These are phyloP conservation scores for Meiosimyza platycephala DNA, from an alignment of 2,888 invertebrate species.

Conservation along the genomic window DNA sequence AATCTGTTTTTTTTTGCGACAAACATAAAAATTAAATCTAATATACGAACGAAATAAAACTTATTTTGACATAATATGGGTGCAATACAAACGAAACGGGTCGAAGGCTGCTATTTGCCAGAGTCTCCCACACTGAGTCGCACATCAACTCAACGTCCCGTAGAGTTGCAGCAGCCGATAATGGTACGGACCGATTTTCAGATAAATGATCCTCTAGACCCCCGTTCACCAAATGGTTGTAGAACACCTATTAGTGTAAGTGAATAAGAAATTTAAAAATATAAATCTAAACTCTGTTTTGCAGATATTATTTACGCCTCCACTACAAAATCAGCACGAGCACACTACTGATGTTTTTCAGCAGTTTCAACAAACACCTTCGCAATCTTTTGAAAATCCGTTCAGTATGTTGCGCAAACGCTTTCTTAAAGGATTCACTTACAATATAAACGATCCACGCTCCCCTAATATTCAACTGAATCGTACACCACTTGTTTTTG, in stretches of 20 bases:
- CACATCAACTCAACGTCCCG: background rate
- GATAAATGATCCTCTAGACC: slow-evolving; percentile 49
- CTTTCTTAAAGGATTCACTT: slow-evolving; percentile 57
- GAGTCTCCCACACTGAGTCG: slow-evolving; percentile 49
- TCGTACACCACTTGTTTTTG: slow-evolving; percentile 60
- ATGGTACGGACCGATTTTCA: slow-evolving; percentile 31
- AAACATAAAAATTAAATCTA: background rate
- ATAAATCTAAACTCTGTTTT: background rate
- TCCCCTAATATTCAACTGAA: slow-evolving; percentile 57
- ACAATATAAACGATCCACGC: slow-evolving; percentile 59
- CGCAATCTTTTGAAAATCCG: slow-evolving; percentile 38
- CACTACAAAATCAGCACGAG: slow-evolving; percentile 19
- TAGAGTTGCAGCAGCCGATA: slow-evolving; percentile 5
- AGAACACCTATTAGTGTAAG: slow-evolving; percentile 60
- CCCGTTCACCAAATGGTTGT: slow-evolving; percentile 58
- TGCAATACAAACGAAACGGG: slow-evolving; percentile 57
- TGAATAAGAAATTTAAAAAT: background rate
- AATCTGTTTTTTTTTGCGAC: background rate
- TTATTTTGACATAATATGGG: too few relatives aligned
- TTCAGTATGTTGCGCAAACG: slow-evolving; percentile 57
- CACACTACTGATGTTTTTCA: background rate
- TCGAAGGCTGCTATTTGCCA: slow-evolving; percentile 54
- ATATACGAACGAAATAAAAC: background rate
- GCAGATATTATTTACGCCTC: slow-evolving; percentile 23
- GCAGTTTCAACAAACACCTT: slow-evolving; percentile 37